Evolutionary conservation across 2,113 vertebrate species (phyloP).

Genomic region (Ellobius talpinus): DNA sequence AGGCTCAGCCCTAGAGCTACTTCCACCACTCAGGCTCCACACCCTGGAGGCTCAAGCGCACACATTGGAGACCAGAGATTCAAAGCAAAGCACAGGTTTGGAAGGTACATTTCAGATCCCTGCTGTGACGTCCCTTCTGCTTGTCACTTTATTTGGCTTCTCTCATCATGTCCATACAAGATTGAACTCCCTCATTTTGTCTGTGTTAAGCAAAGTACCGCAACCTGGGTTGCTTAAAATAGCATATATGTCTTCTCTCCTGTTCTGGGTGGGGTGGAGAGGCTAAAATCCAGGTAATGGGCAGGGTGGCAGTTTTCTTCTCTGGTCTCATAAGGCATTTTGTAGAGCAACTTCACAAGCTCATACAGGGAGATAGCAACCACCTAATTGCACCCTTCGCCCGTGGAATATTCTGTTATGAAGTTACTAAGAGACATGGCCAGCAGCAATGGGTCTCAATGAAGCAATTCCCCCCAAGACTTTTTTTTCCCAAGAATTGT

Average conservation of each 20-base stretch:
- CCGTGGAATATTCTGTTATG: not conserved
- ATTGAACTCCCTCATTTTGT: not conserved
- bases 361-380: not conserved
- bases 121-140: no score
- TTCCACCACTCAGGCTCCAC: not conserved
- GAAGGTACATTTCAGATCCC: not conserved
- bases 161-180: not conserved
- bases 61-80: no score
- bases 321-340: not conserved
- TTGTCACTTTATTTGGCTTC: not conserved
- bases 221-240: not conserved
- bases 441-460: not conserved
- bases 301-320: not conserved
- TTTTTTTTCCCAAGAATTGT: no score
- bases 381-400: not conserved
- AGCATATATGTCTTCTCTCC: not conserved
- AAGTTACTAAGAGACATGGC: not conserved
- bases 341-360: not conserved
- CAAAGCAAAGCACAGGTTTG: not conserved
- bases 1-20: not conserved
- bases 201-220: not conserved
- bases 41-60: not conserved
- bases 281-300: not conserved
- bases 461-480: not conserved
- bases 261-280: not conserved